Base-by-base conservation (phyloP, 2,888 invertebrate species). In the Exephanes ischioxanthus region DNA sequence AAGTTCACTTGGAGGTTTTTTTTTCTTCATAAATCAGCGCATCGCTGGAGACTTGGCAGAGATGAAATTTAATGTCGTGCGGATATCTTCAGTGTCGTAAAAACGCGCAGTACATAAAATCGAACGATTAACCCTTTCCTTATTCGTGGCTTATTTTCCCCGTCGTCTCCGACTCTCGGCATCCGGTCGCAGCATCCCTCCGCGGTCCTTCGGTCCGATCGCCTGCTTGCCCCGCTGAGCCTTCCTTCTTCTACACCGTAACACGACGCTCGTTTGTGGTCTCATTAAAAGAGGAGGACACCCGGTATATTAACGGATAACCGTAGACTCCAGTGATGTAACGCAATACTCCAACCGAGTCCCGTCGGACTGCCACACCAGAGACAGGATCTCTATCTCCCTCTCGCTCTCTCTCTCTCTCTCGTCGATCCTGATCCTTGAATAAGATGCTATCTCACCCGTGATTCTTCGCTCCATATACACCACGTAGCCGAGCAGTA, bases 261-360 rank as follows among this genome's bases (percentile, higher is more conserved):
- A 92, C 84, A 88, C 90, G 92, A 92, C 86, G 90, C 92, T 92
- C 90, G 90, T 91, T 92, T 91, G 91, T 89, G 90, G 90, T 87
- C 92, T 93, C 92, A 91, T 92, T 92, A 92, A 91, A 76, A 80
- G 85, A 81, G 79, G 91, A 83, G 90, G 90, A 90, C 93, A 92
- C 92, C 92, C 92, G 91, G 90, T 92, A 90, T 91, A 92, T 91
- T 88, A 90, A 90, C 89, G 91, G 92, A 93, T 93, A 92, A 92
- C 89, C 90, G 90, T 91, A 90, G 90, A 89, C 75, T 61, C 78
- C 88, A 89, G 88, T 89, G 91, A 91, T 91, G 93, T 93, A 93
- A 93, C 89, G 92, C 90, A 91, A 93, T 91, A 93, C 93, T 41
- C 55, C 41, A 41, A 67, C 55, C 33, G 79, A 48, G 41, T 72